phyloP scores from a whole-genome alignment of 2,797 vertebrate species.

The Pelodytes ibericus region DNA sequence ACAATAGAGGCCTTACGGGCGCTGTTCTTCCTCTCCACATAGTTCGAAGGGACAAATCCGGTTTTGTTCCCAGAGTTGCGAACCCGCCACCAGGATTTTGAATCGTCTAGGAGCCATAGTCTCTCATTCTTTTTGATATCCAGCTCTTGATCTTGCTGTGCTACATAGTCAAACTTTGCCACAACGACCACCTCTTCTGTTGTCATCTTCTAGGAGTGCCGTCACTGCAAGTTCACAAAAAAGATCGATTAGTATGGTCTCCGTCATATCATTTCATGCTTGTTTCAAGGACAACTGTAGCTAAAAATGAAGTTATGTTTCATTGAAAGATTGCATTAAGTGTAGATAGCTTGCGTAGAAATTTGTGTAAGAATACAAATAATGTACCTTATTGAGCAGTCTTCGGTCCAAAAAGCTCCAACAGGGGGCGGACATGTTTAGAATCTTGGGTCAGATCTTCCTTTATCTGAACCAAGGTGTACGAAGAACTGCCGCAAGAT shows the following conservation, averaged over 20 bases:
- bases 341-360: too few relatives aligned
- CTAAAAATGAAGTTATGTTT: too few relatives aligned
- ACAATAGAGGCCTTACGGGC: conserved; percentile 90
- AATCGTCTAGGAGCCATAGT: conserved; percentile 89
- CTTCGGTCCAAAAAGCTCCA: too few relatives aligned
- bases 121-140: conserved; percentile 95
- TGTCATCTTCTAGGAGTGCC: conserved; percentile 82
- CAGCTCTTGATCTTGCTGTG: conserved; percentile 93
- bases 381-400: too few relatives aligned
- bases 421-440: too few relatives aligned
- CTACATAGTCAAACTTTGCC: conserved; percentile 92
- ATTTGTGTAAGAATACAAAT: too few relatives aligned
- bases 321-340: too few relatives aligned
- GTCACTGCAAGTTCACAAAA: conserved; percentile 66
- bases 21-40: conserved; percentile 91
- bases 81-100: conserved; percentile 92
- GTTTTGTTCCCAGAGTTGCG: conserved; percentile 91
- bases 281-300: too few relatives aligned
- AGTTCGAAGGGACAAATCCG: conserved; percentile 91
- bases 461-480: too few relatives aligned
- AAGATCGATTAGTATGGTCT: background rate
- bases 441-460: too few relatives aligned
- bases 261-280: too few relatives aligned
- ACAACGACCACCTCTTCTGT: conserved; percentile 92
- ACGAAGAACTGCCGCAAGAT: too few relatives aligned